Percentiles rank a stretch among this genome's conserved stretches.
These are phyloP conservation scores for Otis tarda DNA, from an alignment of 2,113 vertebrate species.

Conservation along the genomic window DNA sequence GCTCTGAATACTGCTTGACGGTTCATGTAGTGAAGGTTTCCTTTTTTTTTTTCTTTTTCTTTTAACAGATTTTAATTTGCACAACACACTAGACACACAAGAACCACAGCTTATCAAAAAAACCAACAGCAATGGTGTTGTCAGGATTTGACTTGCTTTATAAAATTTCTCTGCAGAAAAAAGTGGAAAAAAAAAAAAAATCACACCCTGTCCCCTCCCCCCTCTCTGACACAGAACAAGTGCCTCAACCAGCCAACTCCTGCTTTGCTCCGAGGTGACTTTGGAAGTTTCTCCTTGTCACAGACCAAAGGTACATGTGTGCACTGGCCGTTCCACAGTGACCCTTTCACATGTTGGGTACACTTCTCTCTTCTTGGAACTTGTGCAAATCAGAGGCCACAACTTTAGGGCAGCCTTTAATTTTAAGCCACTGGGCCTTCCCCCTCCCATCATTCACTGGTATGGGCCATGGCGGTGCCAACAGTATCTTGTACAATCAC, in stretches of 20 bases:
- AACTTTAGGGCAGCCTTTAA: background rate
- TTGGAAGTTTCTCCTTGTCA: background rate
- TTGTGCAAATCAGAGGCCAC: slow-evolving; percentile 41
- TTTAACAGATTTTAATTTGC: slow-evolving; percentile 41
- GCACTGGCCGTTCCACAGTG: background rate
- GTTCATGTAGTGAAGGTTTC: slow-evolving; percentile 71
- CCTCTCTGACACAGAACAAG: background rate
- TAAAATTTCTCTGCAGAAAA: slow-evolving; percentile 65
- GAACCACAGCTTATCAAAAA: slow-evolving; percentile 67
- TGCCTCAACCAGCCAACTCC: slow-evolving; percentile 44
- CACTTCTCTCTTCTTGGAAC: background rate
- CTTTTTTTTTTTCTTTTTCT: background rate
- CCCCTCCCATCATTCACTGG: background rate
- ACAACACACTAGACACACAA: slow-evolving; percentile 70
- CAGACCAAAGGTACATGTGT: background rate
- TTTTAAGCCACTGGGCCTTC: background rate
- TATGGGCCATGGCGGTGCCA: background rate
- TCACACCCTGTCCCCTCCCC: background rate
- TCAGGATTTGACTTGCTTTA: slow-evolving; percentile 65
- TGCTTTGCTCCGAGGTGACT: background rate
- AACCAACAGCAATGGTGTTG: slow-evolving; percentile 45
- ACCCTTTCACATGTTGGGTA: background rate
- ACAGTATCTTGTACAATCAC: background rate
- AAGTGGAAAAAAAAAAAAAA: background rate
- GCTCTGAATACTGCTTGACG: slow-evolving; percentile 74